phyloP scores from a whole-genome alignment of 2,797 vertebrate genomes.

The Pachyuromys duprasi region DNA sequence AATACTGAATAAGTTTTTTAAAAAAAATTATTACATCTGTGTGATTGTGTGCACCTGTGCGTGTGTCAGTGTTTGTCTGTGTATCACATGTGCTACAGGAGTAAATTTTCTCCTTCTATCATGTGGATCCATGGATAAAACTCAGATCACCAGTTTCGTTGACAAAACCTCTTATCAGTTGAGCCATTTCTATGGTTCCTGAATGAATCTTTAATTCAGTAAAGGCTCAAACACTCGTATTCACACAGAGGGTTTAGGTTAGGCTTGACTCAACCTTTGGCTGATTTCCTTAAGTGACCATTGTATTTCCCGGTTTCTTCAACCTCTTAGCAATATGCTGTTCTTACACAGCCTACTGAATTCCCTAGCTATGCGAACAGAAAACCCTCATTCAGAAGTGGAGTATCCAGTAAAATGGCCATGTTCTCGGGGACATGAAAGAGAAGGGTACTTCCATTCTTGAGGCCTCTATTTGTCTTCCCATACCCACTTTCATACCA shows the following conservation, averaged over 20 bases:
- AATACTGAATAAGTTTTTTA: constrained; percentile 41
- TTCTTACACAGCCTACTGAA: neutral
- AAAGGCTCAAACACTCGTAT: neutral
- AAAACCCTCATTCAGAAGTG: neutral
- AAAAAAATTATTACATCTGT: neutral
- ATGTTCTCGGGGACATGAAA: neutral
- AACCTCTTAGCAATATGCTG: neutral
- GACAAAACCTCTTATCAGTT: neutral
- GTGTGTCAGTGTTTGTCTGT: neutral
- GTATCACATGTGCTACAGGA: neutral
- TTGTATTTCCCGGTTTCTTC: neutral
- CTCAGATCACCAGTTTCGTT: neutral
- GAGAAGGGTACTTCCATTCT: neutral
- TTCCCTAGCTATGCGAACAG: neutral
- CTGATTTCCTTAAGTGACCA: neutral
- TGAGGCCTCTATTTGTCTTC: neutral
- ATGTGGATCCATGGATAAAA: neutral
- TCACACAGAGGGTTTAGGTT: neutral
- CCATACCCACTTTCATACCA: neutral
- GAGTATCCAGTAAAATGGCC: neutral
- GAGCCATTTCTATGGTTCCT: neutral
- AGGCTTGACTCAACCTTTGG: neutral
- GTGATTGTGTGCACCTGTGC: neutral
- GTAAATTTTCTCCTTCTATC: neutral
- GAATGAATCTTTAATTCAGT: constrained; percentile 37